Conservation (phyloP, 2,113 vertebrate genomes). For the Cyphomyrus plagiostoma region DNA sequence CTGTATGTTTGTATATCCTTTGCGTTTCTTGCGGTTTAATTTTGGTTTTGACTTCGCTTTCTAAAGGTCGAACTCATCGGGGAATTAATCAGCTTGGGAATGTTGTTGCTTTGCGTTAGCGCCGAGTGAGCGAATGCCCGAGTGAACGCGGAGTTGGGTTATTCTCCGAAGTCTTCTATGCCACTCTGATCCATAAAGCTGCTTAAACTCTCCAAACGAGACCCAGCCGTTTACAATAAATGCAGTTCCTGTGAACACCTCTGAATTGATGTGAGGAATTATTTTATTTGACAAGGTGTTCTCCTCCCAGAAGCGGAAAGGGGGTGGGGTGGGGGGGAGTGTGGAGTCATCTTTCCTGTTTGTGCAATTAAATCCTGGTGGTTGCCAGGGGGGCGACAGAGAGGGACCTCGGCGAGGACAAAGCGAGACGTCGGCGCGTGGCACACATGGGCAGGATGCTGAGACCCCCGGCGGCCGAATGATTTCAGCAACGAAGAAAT, state of each 20-base stretch:
- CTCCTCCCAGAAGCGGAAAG: not conserved
- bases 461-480: slow-evolving; percentile 3
- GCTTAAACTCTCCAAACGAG: not conserved
- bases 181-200: not conserved
- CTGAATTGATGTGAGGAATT: not conserved
- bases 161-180: not conserved
- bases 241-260: not conserved
- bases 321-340: not conserved
- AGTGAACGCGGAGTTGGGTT: not conserved
- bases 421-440: slow-evolving; percentile 36
- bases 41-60: not conserved
- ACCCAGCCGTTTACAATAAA: not conserved
- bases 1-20: not conserved
- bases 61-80: not conserved
- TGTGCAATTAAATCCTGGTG: not conserved
- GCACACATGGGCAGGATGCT: slow-evolving; percentile 25
- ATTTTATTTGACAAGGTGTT: not conserved
- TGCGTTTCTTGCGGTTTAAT: not conserved
- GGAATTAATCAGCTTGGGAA: not conserved
- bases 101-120: not conserved
- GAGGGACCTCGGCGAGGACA: not conserved
- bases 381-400: not conserved
- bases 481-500: not conserved
- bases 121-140: not conserved
- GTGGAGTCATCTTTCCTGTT: not conserved